Percentiles rank a stretch among this genome's conserved stretches.
Evolutionary conservation across 1,140 invertebrate genomes (phyloP).

Genomic region (Drosophila baimaii): DNA sequence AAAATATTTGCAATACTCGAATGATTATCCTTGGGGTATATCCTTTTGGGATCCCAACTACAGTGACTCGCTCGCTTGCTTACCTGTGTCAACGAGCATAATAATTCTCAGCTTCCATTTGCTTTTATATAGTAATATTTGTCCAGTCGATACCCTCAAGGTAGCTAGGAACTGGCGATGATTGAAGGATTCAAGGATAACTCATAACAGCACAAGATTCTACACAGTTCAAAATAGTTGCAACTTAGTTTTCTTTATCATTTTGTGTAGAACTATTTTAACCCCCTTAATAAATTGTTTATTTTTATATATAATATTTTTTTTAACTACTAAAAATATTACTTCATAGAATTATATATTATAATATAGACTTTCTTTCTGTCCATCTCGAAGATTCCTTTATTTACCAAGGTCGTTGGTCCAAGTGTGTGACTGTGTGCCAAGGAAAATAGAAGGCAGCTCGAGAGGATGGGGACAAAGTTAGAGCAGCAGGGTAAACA

Average conservation of each 20-base stretch:
- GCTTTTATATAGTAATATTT: constrained; percentile 18
- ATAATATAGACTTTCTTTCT: background rate
- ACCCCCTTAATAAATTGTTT: no score
- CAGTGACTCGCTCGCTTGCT: constrained; percentile 3
- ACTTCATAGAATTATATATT: no score
- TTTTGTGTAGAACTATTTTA: background rate
- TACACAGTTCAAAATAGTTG: background rate
- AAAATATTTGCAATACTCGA: constrained; percentile 23
- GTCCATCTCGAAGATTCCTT: constrained; percentile 1
- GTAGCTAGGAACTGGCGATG: background rate
- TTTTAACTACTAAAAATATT: no score
- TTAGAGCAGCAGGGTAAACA: constrained; percentile 70
- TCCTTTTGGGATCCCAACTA: constrained; percentile 10
- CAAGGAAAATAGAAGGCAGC: constrained; percentile 14
- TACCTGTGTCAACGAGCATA: constrained; percentile 25
- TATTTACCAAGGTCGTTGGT: constrained; percentile 35
- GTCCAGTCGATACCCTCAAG: constrained; percentile 28
- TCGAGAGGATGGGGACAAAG: constrained; percentile 38
- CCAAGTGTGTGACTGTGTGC: constrained; percentile 13
- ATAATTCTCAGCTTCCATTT: constrained; percentile 23
- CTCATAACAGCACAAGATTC: background rate
- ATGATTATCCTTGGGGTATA: constrained; percentile 30
- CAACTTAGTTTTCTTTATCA: background rate
- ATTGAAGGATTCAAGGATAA: constrained; percentile 6
- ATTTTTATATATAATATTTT: no score